Base-by-base conservation (phyloP, 2,888 invertebrate species). In the Conistra vaccinii region DNA sequence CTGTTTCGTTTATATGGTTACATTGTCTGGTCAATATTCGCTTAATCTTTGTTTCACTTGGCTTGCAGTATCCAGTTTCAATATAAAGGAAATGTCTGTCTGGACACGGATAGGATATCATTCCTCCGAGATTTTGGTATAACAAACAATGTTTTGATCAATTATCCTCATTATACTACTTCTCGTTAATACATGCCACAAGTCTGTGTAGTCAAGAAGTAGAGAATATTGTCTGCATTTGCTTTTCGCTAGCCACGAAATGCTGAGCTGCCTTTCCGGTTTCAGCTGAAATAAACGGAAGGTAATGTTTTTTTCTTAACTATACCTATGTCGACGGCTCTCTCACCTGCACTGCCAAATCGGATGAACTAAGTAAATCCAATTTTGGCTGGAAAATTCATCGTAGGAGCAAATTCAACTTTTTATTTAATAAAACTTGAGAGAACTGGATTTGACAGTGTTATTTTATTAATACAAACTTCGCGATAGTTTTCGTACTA, bases 51-150 rank as follows among this genome's bases (percentile, higher is more conserved):
- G 71, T 76, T 81, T 63, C 61, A 62, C 62, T 70, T 70, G 26
- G 71, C 62, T 79, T 72, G 77, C 57, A 67, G 74, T 73, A 75
- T 81, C 71, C 72, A 67, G 76, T 81, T 81, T 74, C 80, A 80
- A 76, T 79, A 80, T 79, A 75, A 80, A 76, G 62, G 67, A 71
- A 75, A 62, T 29, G 69, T 78, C 62, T 73, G 45, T 74, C 69
- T 74, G 57, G 61, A 53, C 53, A 57, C 48, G 42, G 76, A 79
- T 32, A 73, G 61, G 72, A 57, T 74, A 68, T 68, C 72, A 72
- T 76, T 66, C 66, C 67, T 58, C 45, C 17, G 23, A 32, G 42
- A 57, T 51, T 69, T 57, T 55, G 45, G 20, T 57, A 55, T 10
- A n/a, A 32, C 17, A 14, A 32, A 53, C 9, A 73, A 65, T 48